Conservation (phyloP, 2,888 invertebrate species). For the Chrysomela aeneicollis region DNA sequence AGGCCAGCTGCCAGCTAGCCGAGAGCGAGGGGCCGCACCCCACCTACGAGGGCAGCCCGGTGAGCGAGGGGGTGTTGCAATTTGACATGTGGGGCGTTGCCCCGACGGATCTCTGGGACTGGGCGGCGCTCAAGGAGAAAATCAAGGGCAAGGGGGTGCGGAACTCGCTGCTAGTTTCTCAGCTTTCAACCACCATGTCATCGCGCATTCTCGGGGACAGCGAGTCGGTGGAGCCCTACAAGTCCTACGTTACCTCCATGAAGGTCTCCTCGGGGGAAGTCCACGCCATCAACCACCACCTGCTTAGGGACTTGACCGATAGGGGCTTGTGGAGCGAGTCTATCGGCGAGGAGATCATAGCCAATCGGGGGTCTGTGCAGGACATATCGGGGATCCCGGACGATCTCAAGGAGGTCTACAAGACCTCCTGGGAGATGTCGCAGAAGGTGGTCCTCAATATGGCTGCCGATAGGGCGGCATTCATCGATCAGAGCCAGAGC, state of each 20-base stretch:
- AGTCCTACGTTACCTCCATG: conserved; percentile 94
- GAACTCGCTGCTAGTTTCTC: conserved; percentile 90
- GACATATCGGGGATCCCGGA: conserved; percentile 85
- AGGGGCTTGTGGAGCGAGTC: conserved; percentile 91
- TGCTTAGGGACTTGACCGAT: conserved; percentile 91
- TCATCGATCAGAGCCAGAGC: conserved; percentile 98
- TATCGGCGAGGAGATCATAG: conserved; percentile 94
- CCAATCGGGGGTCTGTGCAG: conserved; percentile 92
- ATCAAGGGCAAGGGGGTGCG: conserved; percentile 90
- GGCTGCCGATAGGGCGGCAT: conserved; percentile 98
- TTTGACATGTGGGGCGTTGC: conserved; percentile 97
- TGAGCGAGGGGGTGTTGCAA: conserved; percentile 87
- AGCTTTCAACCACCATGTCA: conserved; percentile 99
- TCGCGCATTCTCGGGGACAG: conserved; percentile 99
- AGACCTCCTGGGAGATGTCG: conserved; percentile 97
- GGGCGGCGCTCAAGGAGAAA: conserved; percentile 81
- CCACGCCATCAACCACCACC: conserved; percentile 90
- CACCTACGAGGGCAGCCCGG: conserved; percentile 87
- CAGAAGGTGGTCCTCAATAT: conserved; percentile 92
- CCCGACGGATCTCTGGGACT: conserved; percentile 89
- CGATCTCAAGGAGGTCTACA: conserved; percentile 86
- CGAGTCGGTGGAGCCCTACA: conserved; percentile 98
- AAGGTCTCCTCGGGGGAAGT: conserved; percentile 96
- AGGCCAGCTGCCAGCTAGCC: conserved; percentile 94
- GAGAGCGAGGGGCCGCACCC: conserved; percentile 85